Conservation (phyloP, 2,797 vertebrate genomes). For the Linurgus olivaceus region DNA sequence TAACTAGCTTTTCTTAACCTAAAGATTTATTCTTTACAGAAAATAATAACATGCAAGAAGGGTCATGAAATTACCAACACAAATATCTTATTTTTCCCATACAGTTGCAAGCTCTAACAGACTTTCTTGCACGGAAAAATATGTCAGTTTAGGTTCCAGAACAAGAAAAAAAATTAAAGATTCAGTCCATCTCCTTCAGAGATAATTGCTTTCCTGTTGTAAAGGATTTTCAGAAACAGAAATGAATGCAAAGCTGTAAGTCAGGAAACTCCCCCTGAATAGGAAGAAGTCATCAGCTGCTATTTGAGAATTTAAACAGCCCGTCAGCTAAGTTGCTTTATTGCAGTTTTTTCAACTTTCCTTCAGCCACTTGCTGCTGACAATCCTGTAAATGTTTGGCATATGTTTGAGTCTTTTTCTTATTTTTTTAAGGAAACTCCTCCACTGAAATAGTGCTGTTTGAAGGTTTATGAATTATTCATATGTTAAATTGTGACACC, state of each 20-base stretch:
- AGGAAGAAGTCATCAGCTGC: background rate
- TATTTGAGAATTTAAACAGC: background rate
- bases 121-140: background rate
- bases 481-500: conserved; percentile 5
- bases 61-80: background rate
- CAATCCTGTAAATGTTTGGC: background rate
- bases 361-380: background rate
- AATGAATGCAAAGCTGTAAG: background rate
- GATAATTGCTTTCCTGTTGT: background rate
- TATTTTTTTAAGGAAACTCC: background rate
- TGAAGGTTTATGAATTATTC: conserved; percentile 13
- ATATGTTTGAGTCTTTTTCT: background rate
- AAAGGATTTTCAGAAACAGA: background rate
- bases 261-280: background rate
- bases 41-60: accelerated
- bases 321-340: background rate
- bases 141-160: background rate
- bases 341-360: background rate
- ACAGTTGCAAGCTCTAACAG: accelerated
- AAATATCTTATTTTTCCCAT: background rate
- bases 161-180: background rate
- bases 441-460: background rate
- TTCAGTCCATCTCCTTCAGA: background rate
- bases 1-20: background rate
- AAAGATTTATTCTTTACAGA: background rate